Base-by-base conservation (phyloP, 2,888 invertebrate genomes). In the Conchocele bisecta region DNA sequence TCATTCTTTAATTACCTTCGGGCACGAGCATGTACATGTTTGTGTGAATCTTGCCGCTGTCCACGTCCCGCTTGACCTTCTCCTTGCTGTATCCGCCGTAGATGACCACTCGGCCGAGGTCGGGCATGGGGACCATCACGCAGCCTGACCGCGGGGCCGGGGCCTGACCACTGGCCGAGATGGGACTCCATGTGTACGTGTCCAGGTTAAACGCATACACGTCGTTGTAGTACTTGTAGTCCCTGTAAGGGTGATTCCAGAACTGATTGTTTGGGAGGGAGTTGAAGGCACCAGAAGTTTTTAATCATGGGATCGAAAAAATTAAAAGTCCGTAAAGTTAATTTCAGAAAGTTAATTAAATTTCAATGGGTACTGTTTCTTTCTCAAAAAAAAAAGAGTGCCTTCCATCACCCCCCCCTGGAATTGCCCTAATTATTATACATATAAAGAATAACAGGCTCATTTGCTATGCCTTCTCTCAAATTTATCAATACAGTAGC, bases 161-260 rank as follows among this genome's bases (percentile, higher is more conserved):
- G 1, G 94, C 92, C 6, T 92, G 93, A 56, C 91, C 91, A 26
- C 77, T 73, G 0, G 94, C 92, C 57, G 94, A 93, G 51, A 97
- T 86, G 89, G 95, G 95, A 2, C 91, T 92, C 98, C 98, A 98
- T 0, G 92, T 92, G 84, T 96, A 94, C 0, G 94, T 94, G 85
- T 96, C 96, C 78, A 96, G 91, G 82, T 96, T 94, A 92, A 98
- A 98, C 33, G 94, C 91, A 91, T 96, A 93, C 1, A 97, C 90
- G 89, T 98, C 98, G 90, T 97, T 97, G 89, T 94, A 96, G 92
- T 98, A 98, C 82, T 95, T 95, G 89, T 95, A 97, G 71, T 96
- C 95, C 63, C 96, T 91, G 83, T 7, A 74, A 79, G 50, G 29
- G 48, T 48, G 26, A 24, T n/a, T n/a, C n/a, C n/a, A n/a, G n/a